A percentile compares a stretch with the other conserved stretches of the same genome.
These are phyloP conservation scores for Ctenosaura bakeri DNA, from an alignment of 2,797 vertebrate genomes.

Conservation along the genomic window DNA sequence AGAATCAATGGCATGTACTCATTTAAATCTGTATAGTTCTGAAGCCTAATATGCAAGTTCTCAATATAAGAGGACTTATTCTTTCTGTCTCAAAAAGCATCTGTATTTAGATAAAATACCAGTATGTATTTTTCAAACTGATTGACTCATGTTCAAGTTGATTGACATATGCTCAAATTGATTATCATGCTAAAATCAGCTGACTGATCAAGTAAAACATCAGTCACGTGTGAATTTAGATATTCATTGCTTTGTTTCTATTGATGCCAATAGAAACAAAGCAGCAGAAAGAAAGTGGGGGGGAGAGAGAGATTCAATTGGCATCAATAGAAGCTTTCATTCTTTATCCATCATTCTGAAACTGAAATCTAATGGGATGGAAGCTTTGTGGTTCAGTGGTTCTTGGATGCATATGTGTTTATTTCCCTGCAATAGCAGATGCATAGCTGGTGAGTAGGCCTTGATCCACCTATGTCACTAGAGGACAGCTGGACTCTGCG, in stretches of 20 bases:
- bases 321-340: too few relatives aligned
- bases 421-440: too few relatives aligned
- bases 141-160: background rate
- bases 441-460: too few relatives aligned
- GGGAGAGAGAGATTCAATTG: too few relatives aligned
- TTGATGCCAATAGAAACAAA: too few relatives aligned
- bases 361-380: background rate
- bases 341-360: background rate
- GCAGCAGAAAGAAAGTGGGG: too few relatives aligned
- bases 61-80: background rate
- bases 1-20: too few relatives aligned
- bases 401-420: too few relatives aligned
- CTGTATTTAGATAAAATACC: background rate
- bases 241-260: background rate
- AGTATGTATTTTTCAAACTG: background rate
- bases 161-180: too few relatives aligned
- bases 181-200: background rate
- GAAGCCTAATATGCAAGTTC: background rate
- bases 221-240: background rate
- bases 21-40: background rate
- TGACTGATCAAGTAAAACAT: background rate
- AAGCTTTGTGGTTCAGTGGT: too few relatives aligned
- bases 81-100: background rate
- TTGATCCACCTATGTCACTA: too few relatives aligned
- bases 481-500: too few relatives aligned